phyloP scores from a whole-genome alignment of 2,888 invertebrate species.

The Aleiodes testaceus region DNA sequence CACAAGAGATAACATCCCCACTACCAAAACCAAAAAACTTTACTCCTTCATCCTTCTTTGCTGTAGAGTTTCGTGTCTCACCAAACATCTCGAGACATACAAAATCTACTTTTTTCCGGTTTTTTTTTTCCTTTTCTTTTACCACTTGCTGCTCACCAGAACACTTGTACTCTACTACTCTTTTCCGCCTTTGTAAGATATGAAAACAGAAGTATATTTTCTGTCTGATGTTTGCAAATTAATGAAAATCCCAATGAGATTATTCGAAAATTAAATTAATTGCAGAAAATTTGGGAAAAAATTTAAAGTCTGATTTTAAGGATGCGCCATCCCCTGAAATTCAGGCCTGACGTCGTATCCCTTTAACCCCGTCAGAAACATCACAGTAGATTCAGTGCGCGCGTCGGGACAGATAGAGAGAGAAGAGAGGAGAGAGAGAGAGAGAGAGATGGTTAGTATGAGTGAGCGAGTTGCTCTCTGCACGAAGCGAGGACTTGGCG shows the following conservation, averaged over 20 bases:
- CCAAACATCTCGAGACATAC: conserved; percentile 1
- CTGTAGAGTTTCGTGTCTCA: not conserved
- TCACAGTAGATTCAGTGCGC: conserved; percentile 26
- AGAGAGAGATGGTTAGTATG: conserved; percentile 26
- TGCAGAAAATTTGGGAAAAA: not conserved
- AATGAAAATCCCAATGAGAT: too few species aligned
- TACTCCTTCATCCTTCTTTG: conserved; percentile 14
- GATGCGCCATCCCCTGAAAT: conserved; percentile 11
- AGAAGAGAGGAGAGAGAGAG: conserved; percentile 7
- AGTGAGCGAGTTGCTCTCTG: conserved; percentile 45
- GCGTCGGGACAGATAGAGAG: conserved; percentile 30
- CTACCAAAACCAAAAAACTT: not conserved
- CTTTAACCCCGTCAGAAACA: conserved; percentile 38
- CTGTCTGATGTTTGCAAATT: not conserved
- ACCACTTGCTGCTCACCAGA: not conserved
- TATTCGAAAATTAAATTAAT: too few species aligned
- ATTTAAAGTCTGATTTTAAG: conserved; percentile 3
- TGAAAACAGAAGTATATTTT: not conserved
- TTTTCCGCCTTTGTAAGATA: not conserved
- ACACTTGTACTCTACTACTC: not conserved
- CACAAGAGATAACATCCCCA: not conserved
- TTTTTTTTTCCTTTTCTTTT: not conserved
- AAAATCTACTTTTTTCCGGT: not conserved
- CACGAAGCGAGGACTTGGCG: conserved; percentile 70
- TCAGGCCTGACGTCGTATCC: conserved; percentile 31